Base-by-base conservation (phyloP, 1,140 invertebrate genomes). In the Neodiprion virginianus region DNA sequence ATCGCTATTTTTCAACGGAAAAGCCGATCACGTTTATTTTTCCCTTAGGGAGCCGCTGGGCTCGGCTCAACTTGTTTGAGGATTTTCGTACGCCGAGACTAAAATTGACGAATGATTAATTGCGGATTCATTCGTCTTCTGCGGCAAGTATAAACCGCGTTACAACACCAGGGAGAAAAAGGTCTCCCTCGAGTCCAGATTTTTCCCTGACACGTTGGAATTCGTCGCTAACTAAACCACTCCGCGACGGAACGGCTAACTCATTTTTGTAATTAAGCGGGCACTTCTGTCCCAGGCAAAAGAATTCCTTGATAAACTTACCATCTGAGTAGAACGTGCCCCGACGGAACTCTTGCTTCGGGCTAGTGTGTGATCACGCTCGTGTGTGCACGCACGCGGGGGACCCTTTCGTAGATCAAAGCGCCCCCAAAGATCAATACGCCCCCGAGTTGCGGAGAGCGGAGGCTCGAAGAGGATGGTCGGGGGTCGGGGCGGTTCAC, bases 211-310 rank as follows among this genome's bases (percentile, higher is more conserved):
- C 77, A 77, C 77, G 73, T 68, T 28, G 75, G 71, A 76, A 76
- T 69, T 77, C 76, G 72, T 75, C 76, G 74, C 69, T 78, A 80
- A 80, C 78, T 78, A 81, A 78, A 74, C 69, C 61, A 74, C 74
- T 74, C 70, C 71, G 77, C n/a, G 66, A 72, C 77, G 40, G 79
- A 77, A 72, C 77, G 48, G 79, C 77, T 86, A 88, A 88, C 86
- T 88, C 85, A 84, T 87, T 88, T 86, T 87, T 86, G 83, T 86
- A 87, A 87, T 87, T 87, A 87, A 81, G 76, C 73, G 73, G 70
- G 70, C 79, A 81, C 80, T 83, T 83, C 80, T 80, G 80, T 81
- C 80, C 77, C 76, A 73, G 69, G 17, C 21, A 28, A 76, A 40
- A 14, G 47, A 69, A 53, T 77, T 78, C 72, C 75, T 76, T 82